Evolutionary conservation across 2,113 vertebrate genomes (phyloP).

Genomic region (Cyanistes caeruleus): DNA sequence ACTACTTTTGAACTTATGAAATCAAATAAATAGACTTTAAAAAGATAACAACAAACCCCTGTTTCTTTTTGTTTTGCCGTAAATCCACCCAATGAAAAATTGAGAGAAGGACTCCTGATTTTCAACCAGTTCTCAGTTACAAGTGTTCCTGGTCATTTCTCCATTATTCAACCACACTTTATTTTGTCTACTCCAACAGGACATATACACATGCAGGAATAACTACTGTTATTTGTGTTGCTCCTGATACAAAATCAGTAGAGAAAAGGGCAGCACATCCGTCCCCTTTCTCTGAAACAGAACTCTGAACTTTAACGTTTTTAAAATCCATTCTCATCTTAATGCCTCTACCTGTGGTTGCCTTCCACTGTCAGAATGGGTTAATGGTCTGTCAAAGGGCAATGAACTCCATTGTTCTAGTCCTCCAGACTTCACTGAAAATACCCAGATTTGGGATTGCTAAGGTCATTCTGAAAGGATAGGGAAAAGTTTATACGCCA

Average conservation of each 20-base stretch:
- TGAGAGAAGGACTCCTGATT: neutral
- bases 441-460: neutral
- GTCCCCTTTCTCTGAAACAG: neutral
- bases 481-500: neutral
- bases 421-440: neutral
- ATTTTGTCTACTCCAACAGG: neutral
- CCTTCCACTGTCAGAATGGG: neutral
- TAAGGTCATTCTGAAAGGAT: neutral
- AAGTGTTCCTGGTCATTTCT: neutral
- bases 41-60: neutral
- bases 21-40: neutral
- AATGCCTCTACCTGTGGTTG: neutral
- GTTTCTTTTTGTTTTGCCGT: neutral
- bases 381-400: neutral
- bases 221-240: neutral
- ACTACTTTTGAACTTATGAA: neutral
- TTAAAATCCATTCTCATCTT: neutral
- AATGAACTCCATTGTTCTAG: neutral
- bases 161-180: neutral
- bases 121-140: neutral
- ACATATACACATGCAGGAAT: neutral
- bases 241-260: neutral
- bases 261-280: neutral
- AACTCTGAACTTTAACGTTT: neutral
- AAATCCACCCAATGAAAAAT: neutral